These are phyloP conservation scores for Monochamus saltuarius DNA, from an alignment of 1,140 invertebrate species.

Conservation along the genomic window DNA sequence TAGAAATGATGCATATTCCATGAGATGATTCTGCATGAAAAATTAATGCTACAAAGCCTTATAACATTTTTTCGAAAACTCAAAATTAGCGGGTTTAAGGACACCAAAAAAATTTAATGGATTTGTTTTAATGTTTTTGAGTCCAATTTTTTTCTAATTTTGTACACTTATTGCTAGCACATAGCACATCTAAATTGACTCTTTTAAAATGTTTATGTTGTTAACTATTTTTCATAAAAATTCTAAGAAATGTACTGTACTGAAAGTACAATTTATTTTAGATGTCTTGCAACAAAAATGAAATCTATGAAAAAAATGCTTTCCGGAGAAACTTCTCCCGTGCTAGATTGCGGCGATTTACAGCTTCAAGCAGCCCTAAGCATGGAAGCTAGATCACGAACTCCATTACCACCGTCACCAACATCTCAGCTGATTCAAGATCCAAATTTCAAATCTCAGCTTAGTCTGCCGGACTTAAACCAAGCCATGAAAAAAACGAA, in stretches of 20 bases:
- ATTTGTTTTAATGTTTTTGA: no score
- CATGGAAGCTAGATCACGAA: conserved; percentile 75
- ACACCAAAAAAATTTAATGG: no score
- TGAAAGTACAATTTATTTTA: conserved; percentile 15
- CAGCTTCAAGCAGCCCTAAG: conserved; percentile 71
- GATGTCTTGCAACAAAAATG: conserved; percentile 75
- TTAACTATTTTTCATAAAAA: background rate
- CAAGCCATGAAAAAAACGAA: conserved; percentile 55
- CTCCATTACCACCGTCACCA: conserved; percentile 70
- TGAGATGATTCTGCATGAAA: no score
- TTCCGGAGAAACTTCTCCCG: conserved; percentile 62
- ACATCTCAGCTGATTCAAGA: conserved; percentile 50
- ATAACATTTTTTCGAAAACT: no score
- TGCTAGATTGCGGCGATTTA: conserved; percentile 69
- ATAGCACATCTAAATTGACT: no score
- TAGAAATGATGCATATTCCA: no score
- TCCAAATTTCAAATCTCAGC: conserved; percentile 9
- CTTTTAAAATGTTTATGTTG: no score
- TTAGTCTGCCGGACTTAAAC: conserved; percentile 14
- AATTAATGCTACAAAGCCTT: no score
- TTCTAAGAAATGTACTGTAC: background rate
- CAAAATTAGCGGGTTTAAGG: no score
- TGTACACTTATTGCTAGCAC: no score
- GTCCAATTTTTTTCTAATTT: no score
- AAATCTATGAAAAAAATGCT: conserved; percentile 81